Evolutionary conservation across 1,140 invertebrate species (phyloP), one percentile per base, ranked within the genome.

Genomic region (Coenobita brevimanus): DNA sequence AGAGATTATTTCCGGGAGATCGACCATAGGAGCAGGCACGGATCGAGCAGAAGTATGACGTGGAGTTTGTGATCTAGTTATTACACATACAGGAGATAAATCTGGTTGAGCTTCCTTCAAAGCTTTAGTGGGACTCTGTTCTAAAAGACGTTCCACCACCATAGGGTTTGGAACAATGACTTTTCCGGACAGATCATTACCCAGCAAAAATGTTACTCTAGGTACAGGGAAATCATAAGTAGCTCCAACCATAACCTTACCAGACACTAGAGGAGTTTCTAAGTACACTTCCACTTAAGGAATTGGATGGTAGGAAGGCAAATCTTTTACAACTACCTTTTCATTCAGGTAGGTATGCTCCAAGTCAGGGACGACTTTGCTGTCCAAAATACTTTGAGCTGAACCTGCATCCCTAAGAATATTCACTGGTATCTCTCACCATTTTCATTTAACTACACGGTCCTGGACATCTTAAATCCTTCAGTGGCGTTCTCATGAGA

Each of bases 21-120:
- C 30, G 27, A 76, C 6, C 15, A 33, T 27, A 36, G 36, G 73
- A 2, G 38, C 27, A 1, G 36, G 24, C 15, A 36, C 15, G 2
- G 73, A 76, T 36, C 27, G 17, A 76, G 41, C 73, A 38, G 38
- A 76, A 76, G 73, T 30, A 1, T 76, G 73, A 38, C 1, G 73
- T 38, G 36, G 33, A 38, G 36, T 1, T 27, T 38, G 15, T 13
- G 73, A 30, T 38, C 73, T 76, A 76, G 4, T 76, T 13, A 43
- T 30, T 17, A 6, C 41, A 76, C 73, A 76, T 1, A 76, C 8
- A 41, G 73, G 73, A 27, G 43, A 76, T 13, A 76, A 27, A 15
- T 76, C 73, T 10, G 73, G 36, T 76, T 76, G 73, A 41, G 1
- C 21, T 17, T 2, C 38, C 27, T 30, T 38, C n/a, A n/a, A n/a